phyloP scores from a whole-genome alignment of 2,113 vertebrate species.

The Colossoma macropomum region DNA sequence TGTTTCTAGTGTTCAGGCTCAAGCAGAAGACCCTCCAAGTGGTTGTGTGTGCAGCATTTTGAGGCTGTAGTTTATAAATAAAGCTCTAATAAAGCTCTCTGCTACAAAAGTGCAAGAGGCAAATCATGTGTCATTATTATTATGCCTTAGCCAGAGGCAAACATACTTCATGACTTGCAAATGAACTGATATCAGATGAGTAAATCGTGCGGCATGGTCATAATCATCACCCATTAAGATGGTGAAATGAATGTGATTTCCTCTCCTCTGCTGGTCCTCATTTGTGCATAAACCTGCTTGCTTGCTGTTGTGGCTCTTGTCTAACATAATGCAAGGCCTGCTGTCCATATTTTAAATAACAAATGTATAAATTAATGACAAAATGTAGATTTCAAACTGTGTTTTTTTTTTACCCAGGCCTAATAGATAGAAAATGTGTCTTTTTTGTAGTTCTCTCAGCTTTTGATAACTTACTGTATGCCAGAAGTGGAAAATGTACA shows the following conservation, averaged over 20 bases:
- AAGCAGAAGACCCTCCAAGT: not conserved
- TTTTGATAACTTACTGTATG: no score
- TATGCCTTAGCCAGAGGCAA: constrained; percentile 1
- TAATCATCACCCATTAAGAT: constrained; percentile 73
- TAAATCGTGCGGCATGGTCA: constrained; percentile 17
- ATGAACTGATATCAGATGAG: constrained; percentile 16
- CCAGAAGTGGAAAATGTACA: no score
- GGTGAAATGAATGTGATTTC: constrained; percentile 61
- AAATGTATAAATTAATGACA: not conserved
- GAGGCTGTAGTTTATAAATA: not conserved
- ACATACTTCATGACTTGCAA: not conserved
- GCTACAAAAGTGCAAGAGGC: not conserved
- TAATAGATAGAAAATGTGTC: not conserved
- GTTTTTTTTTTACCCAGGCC: no score
- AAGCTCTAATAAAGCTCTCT: not conserved
- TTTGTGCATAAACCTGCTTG: constrained; percentile 72
- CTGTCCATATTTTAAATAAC: constrained; percentile 34
- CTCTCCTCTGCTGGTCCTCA: constrained; percentile 69
- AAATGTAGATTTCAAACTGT: not conserved
- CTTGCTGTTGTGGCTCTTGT: constrained; percentile 66
- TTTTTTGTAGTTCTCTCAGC: no score
- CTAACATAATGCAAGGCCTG: constrained; percentile 65
- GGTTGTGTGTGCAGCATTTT: not conserved
- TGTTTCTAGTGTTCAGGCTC: not conserved
- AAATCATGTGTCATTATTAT: constrained; percentile 12